Evolutionary conservation across 2,113 vertebrate species (phyloP).

Genomic region (Mormoops blainvillei): DNA sequence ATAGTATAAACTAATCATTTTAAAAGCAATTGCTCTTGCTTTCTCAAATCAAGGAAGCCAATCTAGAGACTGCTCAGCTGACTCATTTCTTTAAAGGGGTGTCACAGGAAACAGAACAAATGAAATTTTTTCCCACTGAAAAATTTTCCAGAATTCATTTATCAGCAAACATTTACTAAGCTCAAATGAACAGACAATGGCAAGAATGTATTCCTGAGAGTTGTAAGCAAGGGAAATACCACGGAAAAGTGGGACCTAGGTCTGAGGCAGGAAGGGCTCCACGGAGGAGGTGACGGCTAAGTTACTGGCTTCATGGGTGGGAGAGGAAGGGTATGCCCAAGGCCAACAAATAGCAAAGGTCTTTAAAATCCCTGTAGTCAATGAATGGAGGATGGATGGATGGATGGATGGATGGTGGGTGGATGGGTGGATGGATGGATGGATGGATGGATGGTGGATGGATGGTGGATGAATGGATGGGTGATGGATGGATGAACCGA

Average conservation of each 20-base stretch:
- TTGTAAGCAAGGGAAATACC: not conserved
- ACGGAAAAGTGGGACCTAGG: not conserved
- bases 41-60: not conserved
- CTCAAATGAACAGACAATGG: not conserved
- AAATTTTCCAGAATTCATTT: not conserved
- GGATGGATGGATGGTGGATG: not conserved
- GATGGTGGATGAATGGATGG: not conserved
- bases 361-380: not conserved
- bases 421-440: too few species aligned
- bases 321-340: not conserved
- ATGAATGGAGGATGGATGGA: not conserved
- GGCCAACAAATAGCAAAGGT: not conserved
- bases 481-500: not conserved
- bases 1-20: not conserved
- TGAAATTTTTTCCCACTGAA: not conserved
- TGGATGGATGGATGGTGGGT: not conserved
- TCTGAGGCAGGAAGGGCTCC: not conserved
- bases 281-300: not conserved
- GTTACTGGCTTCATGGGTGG: not conserved
- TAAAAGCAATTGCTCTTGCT: not conserved
- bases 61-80: not conserved
- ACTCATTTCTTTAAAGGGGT: not conserved
- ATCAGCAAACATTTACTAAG: not conserved
- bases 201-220: not conserved
- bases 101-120: not conserved